Evolutionary conservation across 2,888 invertebrate genomes (phyloP), one percentile per base, ranked within the genome.

Genomic region (Dromius quadrimaculatus): DNA sequence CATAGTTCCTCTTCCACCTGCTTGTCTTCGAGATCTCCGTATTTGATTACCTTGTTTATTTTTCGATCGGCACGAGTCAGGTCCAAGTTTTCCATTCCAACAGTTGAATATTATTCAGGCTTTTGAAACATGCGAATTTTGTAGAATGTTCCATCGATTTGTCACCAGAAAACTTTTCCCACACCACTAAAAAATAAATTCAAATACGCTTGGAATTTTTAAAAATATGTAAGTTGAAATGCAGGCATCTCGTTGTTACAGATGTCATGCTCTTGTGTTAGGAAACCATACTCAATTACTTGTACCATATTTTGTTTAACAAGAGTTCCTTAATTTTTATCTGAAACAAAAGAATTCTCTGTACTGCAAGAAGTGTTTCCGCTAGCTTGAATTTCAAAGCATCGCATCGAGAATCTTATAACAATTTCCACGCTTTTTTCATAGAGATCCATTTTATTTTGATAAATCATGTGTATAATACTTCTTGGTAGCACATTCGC

Each of bases 171-270:
- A 54, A 15, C 11, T 54, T 54, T 54, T 54, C 15, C 50, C 28
- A 4, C 17, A 36, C 6, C 15, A 15, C 15, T 11, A 2, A 36
- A 41, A 41, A 41, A 41, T 41, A 41, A 0, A 15, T 6, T 15
- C 50, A 28, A 54, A 54, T 54, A 54, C 28, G 23, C 28, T 28
- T 23, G 15, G 23, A 32, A 54, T 54, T 54, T 54, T n/a, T 54
- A 15, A 54, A 54, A 54, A 54, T 54, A 54, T 54, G 6, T 28
- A 32, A 54, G 11, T 36, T n/a, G 36, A 36, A 36, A 3, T 8
- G 36, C n/a, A 36, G 36, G n/a, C 50, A 28, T 54, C 50, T 11
- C 13, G 23, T 11, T 28, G 15, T 19, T 11, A 20, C 19, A 11
- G 47, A 11, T 15, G 50, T 54, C 13, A n/a, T 28, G 32, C 28